Evolutionary conservation across 1,140 invertebrate species (phyloP), one percentile per base, ranked within the genome.

Genomic region (Galleria mellonella): DNA sequence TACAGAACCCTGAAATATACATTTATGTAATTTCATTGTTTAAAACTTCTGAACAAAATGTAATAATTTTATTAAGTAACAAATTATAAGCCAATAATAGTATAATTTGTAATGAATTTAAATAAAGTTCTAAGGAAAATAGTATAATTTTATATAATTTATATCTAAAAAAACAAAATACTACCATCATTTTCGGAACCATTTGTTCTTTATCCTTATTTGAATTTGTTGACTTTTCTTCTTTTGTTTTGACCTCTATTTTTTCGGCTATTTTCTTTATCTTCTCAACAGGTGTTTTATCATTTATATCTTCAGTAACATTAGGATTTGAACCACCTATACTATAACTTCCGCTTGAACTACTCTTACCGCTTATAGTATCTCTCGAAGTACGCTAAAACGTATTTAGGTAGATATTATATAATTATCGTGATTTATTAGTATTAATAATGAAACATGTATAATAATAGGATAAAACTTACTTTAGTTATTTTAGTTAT

Each of bases 271-370:
- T 17, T 55, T 73, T 57, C 47, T 72, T 64, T 9, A 50, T 62
- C 52, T 72, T 81, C 44, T 76, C 68, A 29, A 53, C 60, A 35
- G 49, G 51, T 43, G 59, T 55, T 62, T 81, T 75, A 43, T 75
- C 67, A 37, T 63, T 60, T 11, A 50, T 48, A 55, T 57, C 63
- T 64, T 84, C 78, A 12, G 73, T 75, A 32, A 86, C 60, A 70
- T 89, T 88, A 27, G 88, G 87, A 57, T 87, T 88, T 52, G 86
- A 87, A 52, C 87, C 89, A 37, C 87, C 87, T 60, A 90, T 76
- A 58, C 89, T 90, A 68, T 91, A 91, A 58, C 91, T 92, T 38
- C 90, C 90, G 49, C 89, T 91, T 35, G 90, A 91, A 48, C 88
- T 89, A 82, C 91, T 92, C 59, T 89, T 91, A 12, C 89, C 89